A percentile compares a stretch with the other conserved stretches of the same genome.
Conservation (phyloP, 2,888 invertebrate genomes). For the Azorinus chamasolen region DNA sequence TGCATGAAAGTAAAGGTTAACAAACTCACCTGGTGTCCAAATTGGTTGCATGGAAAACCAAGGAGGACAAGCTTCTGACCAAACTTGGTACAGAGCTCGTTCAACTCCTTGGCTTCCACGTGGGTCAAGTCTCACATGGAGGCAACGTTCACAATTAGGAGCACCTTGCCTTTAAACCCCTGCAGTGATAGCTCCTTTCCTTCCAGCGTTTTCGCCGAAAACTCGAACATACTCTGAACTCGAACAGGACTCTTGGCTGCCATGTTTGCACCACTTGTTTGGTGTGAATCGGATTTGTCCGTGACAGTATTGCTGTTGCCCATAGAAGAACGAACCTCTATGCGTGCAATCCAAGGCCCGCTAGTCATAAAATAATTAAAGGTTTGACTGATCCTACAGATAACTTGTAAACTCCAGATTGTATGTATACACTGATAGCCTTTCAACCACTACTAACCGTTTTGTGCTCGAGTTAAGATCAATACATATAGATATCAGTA, state of each 20-base stretch:
- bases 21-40: constrained; percentile 85
- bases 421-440: no score
- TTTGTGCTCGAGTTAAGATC: no score
- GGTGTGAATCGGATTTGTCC: no score
- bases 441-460: no score
- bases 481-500: no score
- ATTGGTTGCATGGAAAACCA: constrained; percentile 86
- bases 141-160: constrained; percentile 85
- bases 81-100: constrained; percentile 82
- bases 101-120: constrained; percentile 86
- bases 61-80: constrained; percentile 82
- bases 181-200: constrained; percentile 67
- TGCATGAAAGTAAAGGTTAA: no score
- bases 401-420: no score
- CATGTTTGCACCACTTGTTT: neutral
- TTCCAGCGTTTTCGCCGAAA: constrained; percentile 61
- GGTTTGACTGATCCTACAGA: no score
- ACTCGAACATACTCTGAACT: constrained; percentile 68
- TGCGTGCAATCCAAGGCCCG: no score
- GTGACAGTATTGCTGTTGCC: no score
- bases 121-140: constrained; percentile 85
- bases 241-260: constrained; percentile 21
- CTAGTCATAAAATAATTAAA: no score
- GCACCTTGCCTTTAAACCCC: constrained; percentile 82
- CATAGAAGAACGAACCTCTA: no score